Evolutionary conservation across 2,797 vertebrate species (phyloP).

Genomic region (Benthosema pterotum): DNA sequence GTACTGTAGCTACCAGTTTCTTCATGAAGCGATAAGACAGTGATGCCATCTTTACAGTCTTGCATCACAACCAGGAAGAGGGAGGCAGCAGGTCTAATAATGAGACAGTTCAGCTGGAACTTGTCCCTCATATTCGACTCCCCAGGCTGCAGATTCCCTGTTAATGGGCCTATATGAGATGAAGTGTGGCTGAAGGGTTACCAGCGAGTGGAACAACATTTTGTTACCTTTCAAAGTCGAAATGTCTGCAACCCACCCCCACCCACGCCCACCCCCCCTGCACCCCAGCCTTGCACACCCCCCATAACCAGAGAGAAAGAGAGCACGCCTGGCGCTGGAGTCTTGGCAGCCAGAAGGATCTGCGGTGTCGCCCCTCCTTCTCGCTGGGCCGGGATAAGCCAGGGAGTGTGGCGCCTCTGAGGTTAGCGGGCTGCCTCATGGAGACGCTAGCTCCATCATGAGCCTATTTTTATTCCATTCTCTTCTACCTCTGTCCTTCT

Average conservation of each 20-base stretch:
- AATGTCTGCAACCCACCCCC: slow-evolving; percentile 43
- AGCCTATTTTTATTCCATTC: slow-evolving; percentile 82
- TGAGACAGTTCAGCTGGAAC: slow-evolving; percentile 38
- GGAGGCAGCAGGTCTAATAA: slow-evolving; percentile 27
- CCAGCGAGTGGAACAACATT: slow-evolving; percentile 23
- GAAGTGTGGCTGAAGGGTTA: slow-evolving; percentile 27
- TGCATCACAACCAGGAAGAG: slow-evolving; percentile 1
- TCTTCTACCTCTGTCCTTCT: slow-evolving; percentile 51
- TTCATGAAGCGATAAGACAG: slow-evolving; percentile 17
- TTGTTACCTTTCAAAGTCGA: slow-evolving; percentile 51
- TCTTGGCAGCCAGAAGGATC: slow-evolving; percentile 71
- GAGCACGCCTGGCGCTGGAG: slow-evolving; percentile 62
- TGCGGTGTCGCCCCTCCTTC: slow-evolving; percentile 78
- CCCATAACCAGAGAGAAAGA: slow-evolving; percentile 50
- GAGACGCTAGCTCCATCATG: slow-evolving; percentile 82
- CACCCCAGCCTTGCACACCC: background rate
- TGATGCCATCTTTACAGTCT: slow-evolving; percentile 21
- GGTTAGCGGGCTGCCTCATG: slow-evolving; percentile 80
- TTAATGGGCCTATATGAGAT: slow-evolving; percentile 1
- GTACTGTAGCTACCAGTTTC: slow-evolving; percentile 31
- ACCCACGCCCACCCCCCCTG: background rate
- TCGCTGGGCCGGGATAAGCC: slow-evolving; percentile 72
- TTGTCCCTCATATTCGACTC: slow-evolving; percentile 2
- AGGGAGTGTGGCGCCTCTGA: slow-evolving; percentile 83
- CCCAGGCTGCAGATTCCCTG: slow-evolving; percentile 5